A percentile compares a stretch with the other conserved stretches of the same genome.
Conservation (phyloP, 1,140 invertebrate genomes). For the Batillaria attramentaria region DNA sequence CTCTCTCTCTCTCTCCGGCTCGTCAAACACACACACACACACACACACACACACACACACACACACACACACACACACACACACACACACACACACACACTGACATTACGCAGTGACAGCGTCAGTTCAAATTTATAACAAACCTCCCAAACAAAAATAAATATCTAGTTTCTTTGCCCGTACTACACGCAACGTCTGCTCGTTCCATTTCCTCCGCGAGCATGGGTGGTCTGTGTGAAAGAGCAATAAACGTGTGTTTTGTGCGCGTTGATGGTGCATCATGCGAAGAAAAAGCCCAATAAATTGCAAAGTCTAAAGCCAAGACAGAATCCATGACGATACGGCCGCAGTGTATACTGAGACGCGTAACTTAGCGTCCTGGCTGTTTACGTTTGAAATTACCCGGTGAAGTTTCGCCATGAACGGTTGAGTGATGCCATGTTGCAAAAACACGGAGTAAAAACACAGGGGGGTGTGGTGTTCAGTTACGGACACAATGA, state of each 20-base stretch:
- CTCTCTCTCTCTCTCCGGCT: too few relatives aligned
- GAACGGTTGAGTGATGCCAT: too few relatives aligned
- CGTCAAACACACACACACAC: neutral
- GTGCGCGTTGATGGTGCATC: neutral
- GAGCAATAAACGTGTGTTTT: neutral
- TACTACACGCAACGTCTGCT: neutral
- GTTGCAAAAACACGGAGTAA: too few relatives aligned
- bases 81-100: conserved; percentile 16
- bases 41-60: conserved; percentile 20
- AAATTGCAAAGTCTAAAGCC: too few relatives aligned
- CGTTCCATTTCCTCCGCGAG: neutral
- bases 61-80: conserved; percentile 16
- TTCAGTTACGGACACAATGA: too few relatives aligned
- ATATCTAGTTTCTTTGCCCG: neutral
- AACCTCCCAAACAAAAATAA: neutral
- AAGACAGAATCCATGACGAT: too few relatives aligned
- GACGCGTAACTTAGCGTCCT: too few relatives aligned
- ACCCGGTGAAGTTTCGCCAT: too few relatives aligned
- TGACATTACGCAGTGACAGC: neutral
- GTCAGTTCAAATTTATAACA: neutral
- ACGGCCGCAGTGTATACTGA: too few relatives aligned
- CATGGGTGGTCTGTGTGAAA: neutral
- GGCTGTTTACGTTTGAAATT: too few relatives aligned
- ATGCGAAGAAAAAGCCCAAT: too few relatives aligned
- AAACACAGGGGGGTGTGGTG: too few relatives aligned